Evolutionary conservation across 2,797 vertebrate genomes (phyloP).

Genomic region (Sebastes baramenuke): DNA sequence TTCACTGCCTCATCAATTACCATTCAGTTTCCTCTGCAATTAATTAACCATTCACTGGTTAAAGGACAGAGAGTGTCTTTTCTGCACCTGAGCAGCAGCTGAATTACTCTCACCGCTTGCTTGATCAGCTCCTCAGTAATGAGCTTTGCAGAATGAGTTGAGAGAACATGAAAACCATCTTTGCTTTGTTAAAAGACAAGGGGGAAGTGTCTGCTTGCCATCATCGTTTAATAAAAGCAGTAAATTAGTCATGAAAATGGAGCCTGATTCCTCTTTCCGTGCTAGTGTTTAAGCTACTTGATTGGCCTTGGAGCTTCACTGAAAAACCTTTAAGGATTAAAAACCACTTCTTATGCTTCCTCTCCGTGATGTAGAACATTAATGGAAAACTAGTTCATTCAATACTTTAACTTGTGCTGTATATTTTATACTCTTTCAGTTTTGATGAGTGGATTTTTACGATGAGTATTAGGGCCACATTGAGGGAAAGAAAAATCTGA

Average conservation of each 20-base stretch:
- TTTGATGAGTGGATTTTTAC: background rate
- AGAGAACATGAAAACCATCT: background rate
- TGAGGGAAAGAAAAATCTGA: too few species aligned
- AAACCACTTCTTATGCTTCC: background rate
- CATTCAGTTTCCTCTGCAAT: background rate
- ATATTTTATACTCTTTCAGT: background rate
- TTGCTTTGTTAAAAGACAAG: background rate
- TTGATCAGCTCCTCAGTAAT: conserved; percentile 20
- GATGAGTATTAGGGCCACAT: too few species aligned
- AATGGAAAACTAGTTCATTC: background rate
- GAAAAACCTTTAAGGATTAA: background rate
- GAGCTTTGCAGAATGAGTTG: background rate
- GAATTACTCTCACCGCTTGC: background rate
- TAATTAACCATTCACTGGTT: conserved; percentile 14
- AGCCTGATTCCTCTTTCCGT: background rate
- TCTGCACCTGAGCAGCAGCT: conserved; percentile 13
- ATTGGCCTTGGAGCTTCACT: background rate
- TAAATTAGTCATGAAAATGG: background rate
- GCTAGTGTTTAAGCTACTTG: background rate
- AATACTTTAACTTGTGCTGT: background rate
- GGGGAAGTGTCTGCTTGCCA: background rate
- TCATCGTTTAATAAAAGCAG: background rate
- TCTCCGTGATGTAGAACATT: background rate
- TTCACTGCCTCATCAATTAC: background rate
- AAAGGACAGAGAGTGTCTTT: background rate